Evolutionary conservation across 2,888 invertebrate species (phyloP).

Genomic region (Spilarctia lutea): DNA sequence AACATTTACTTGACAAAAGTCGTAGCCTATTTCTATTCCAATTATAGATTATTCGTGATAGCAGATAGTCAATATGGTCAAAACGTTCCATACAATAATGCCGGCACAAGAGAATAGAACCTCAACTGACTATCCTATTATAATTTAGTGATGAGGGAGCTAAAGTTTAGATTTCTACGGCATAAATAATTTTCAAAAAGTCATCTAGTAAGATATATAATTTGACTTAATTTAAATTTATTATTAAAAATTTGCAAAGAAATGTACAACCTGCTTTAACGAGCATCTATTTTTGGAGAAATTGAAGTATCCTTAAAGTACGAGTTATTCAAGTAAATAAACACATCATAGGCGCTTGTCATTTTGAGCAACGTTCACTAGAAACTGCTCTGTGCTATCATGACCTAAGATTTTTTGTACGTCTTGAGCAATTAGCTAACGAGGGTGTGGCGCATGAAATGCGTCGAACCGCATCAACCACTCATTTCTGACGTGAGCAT

Average conservation of each 20-base stretch:
- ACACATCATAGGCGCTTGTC: background rate
- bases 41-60: background rate
- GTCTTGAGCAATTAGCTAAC: background rate
- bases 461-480: conserved; percentile 3
- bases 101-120: background rate
- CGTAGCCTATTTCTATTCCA: too few relatives aligned
- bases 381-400: background rate
- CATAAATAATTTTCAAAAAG: background rate
- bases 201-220: too few relatives aligned
- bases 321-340: background rate
- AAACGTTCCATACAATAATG: background rate
- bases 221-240: too few relatives aligned
- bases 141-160: too few relatives aligned
- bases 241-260: too few relatives aligned
- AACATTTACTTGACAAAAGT: background rate
- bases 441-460: conserved; percentile 9
- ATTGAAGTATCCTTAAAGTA: too few relatives aligned
- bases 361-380: background rate
- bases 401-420: too few relatives aligned
- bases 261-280: too few relatives aligned
- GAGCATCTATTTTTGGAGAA: too few relatives aligned
- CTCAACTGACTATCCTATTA: background rate
- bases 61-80: background rate
- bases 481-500: background rate
- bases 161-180: background rate